Conservation (phyloP, 2,888 invertebrate species). For the Pseudococcus jackbeardsleyi region DNA sequence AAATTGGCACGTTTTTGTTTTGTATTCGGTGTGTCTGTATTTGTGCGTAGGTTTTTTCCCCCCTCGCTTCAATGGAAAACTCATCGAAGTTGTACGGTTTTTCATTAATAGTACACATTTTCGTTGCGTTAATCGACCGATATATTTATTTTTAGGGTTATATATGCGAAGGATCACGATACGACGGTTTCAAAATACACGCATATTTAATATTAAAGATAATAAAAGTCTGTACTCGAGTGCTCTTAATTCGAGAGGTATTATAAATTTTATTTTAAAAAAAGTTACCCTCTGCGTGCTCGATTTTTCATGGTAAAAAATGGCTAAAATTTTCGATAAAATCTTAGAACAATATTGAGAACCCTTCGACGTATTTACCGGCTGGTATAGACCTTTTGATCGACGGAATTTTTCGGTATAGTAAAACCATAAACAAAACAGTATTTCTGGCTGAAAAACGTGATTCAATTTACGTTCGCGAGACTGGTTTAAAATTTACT, state of each 20-base stretch:
- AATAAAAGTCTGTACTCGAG: neutral
- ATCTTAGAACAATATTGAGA: neutral
- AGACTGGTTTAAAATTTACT: slow-evolving; percentile 27
- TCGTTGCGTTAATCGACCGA: neutral
- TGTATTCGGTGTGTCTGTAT: neutral
- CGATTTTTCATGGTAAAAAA: neutral
- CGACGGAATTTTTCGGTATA: neutral
- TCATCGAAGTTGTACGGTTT: neutral
- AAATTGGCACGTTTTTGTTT: slow-evolving; percentile 8
- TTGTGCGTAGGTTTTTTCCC: neutral
- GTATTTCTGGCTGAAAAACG: neutral
- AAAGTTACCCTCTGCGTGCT: neutral
- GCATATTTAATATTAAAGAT: neutral
- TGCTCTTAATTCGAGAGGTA: neutral
- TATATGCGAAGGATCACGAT: too few species aligned
- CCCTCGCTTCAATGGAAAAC: neutral
- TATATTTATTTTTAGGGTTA: slow-evolving; percentile 21
- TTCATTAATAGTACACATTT: neutral
- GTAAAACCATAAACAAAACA: slow-evolving; percentile 1
- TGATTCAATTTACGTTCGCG: neutral
- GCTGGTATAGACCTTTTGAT: neutral
- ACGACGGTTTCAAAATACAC: too few species aligned
- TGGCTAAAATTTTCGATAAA: neutral
- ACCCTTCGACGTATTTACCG: neutral
- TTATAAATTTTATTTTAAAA: neutral